Evolutionary conservation across 2,888 invertebrate genomes (phyloP), one percentile per base, ranked within the genome.

Genomic region (Blastobasis lacticolella): DNA sequence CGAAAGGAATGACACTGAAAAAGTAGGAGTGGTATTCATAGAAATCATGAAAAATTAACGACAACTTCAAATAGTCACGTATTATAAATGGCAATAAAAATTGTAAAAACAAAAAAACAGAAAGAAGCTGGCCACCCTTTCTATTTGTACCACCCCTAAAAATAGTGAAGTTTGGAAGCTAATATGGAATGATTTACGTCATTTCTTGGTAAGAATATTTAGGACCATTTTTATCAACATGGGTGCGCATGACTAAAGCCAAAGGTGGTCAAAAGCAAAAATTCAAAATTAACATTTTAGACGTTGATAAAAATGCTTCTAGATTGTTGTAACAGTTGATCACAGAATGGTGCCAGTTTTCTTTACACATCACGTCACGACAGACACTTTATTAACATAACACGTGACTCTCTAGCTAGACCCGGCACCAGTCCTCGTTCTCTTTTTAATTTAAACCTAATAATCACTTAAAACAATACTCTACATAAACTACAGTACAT

Each of bases 401-500:
- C 23, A 10, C 40, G 41, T 3, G 23, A 23, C 23, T 23, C 23
- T 23, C 23, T 23, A 23, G 23, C 23, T 23, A 23, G 41, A 48
- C 59, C 57, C 64, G 61, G 58, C 67, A 60, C 62, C 70, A 69
- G 74, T 69, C 64, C 70, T 58, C 66, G 63, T 61, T 61, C 52
- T 52, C 53, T 53, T 53, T 59, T 53, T 61, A 64, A 59, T 58
- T 64, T 62, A 63, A 60, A 54, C 37, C 56, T 65, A 66, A 59
- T 53, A 56, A 23, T 43, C 48, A 55, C 52, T 53, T 55, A 56
- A 51, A 57, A 57, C 54, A 71, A 69, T 71, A 75, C 73, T 73
- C 76, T 81, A 73, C 64, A 78, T 79, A 79, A 72, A 78, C 75
- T 81, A 80, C 62, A 73, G 69, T 75, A 79, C 74, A 74, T 60